Evolutionary conservation across 2,113 vertebrate species (phyloP), one percentile per base, ranked within the genome.

Genomic region (Malurus cyaneus): DNA sequence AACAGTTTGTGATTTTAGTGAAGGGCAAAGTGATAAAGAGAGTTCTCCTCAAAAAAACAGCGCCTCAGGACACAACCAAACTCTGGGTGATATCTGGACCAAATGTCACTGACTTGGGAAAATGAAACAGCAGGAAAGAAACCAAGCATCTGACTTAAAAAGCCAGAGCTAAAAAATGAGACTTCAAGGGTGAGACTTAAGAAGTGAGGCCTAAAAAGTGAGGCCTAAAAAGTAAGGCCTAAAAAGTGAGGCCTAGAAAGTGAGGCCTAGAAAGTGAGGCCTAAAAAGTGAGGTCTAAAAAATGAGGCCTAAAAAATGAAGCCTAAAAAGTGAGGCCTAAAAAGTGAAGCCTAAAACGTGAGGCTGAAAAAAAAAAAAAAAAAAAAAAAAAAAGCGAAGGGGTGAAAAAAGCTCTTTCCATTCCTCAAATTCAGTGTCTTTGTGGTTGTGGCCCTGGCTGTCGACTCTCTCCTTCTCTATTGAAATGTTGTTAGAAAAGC

Each of bases 91-190:
- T 89, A 81, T 18, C 50, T 44, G 7, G 36, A 61, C 74, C 73
- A 62, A 94, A 54, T 72, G 59, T 15, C 1, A 7, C 32, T 65
- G 86, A 77, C 80, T 97, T 89, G 12, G 91, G 61, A 88, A 89
- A 94, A 67, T 66, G 61, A 89, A 89, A 74, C 29, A 82, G 52
- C 86, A 97, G 84, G 94, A 82, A 87, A 93, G 87, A 96, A 96
- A 94, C 26, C 49, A 76, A 93, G 56, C 36, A 32, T 71, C 39
- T 39, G 39, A 39, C 39, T 39, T 39, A 39, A 39, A 39, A 39
- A 39, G 39, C 11, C 39, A 39, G 39, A 39, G 39, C 39, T 39
- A 39, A 39, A 39, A 39, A 39, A 39, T 39, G 10, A 39, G 39
- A 39, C 39, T 39, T 39, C 39, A 39, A 39, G 39, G 39, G 39